Percentiles rank a stretch among this genome's conserved stretches.
phyloP scores from a whole-genome alignment of 1,140 invertebrate genomes.

The Brachionus rotundiformis region DNA sequence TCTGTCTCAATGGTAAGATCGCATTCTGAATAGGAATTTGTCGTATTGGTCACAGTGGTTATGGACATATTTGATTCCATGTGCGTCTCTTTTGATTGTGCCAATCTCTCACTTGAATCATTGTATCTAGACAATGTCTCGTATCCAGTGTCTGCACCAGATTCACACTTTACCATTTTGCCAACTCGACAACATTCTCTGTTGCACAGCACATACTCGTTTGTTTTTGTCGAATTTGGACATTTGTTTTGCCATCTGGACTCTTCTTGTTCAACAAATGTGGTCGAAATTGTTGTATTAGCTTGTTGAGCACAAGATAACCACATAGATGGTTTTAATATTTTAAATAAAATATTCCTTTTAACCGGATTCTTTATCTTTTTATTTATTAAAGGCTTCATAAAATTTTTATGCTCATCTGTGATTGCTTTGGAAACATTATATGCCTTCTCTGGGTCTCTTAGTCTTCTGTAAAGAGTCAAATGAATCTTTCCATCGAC shows the following conservation, averaged over 20 bases:
- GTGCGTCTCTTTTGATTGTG: background rate
- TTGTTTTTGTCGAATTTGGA: background rate
- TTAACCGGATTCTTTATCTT: background rate
- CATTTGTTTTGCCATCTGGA: background rate
- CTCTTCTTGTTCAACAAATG: background rate
- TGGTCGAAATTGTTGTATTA: constrained; percentile 14
- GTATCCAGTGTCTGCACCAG: background rate
- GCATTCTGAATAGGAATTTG: constrained; percentile 25
- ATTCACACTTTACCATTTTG: background rate
- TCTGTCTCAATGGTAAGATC: background rate
- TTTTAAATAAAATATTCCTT: background rate
- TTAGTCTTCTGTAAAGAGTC: background rate
- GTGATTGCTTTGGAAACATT: background rate
- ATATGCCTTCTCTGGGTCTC: background rate
- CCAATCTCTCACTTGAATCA: background rate
- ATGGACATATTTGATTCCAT: background rate
- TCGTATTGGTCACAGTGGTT: constrained; percentile 8
- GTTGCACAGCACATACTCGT: background rate
- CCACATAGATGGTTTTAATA: background rate
- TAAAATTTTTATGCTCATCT: background rate
- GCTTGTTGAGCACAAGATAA: constrained; percentile 22
- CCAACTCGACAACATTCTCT: background rate
- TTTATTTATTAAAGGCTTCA: background rate
- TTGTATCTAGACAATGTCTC: constrained; percentile 30
- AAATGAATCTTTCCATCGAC: background rate